Evolutionary conservation across 1,140 invertebrate species (phyloP).

Genomic region (Phenacoccus solenopsis): DNA sequence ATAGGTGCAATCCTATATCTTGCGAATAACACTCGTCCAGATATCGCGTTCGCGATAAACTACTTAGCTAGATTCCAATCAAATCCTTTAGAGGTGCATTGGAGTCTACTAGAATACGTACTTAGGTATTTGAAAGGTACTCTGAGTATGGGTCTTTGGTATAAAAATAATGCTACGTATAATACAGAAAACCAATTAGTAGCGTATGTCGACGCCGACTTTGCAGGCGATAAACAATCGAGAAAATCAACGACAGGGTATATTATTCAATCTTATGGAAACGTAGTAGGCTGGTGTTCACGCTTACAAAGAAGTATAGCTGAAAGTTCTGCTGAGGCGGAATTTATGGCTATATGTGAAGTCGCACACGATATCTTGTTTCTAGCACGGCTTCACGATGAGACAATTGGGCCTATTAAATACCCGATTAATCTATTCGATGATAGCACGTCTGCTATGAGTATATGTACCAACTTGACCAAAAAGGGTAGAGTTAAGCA

Average conservation of each 20-base stretch:
- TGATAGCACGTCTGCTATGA: constrained; percentile 27
- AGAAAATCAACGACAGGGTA: constrained; percentile 31
- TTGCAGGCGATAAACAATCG: constrained; percentile 25
- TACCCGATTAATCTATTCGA: constrained; percentile 12
- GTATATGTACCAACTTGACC: constrained; percentile 32
- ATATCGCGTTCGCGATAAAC: constrained; percentile 32
- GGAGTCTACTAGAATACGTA: constrained; percentile 26
- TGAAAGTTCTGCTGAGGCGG: constrained; percentile 22
- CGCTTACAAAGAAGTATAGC: constrained; percentile 20
- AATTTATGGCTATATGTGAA: constrained; percentile 22
- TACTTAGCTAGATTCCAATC: constrained; percentile 22
- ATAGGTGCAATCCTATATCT: constrained; percentile 32
- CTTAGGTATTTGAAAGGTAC: constrained; percentile 32
- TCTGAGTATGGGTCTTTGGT: constrained; percentile 22
- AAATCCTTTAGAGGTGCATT: constrained; percentile 7
- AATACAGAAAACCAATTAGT: background rate
- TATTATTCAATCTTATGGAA: constrained; percentile 26
- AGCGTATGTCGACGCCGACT: constrained; percentile 31
- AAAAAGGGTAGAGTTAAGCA: constrained; percentile 31
- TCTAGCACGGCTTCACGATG: constrained; percentile 14
- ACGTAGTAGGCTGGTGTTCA: constrained; percentile 28
- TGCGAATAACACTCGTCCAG: constrained; percentile 30
- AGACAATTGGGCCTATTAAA: background rate
- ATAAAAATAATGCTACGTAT: background rate
- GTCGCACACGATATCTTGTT: constrained; percentile 18